These are phyloP conservation scores for Isotomurus palustris DNA, from an alignment of 2,888 invertebrate species.

Conservation along the genomic window DNA sequence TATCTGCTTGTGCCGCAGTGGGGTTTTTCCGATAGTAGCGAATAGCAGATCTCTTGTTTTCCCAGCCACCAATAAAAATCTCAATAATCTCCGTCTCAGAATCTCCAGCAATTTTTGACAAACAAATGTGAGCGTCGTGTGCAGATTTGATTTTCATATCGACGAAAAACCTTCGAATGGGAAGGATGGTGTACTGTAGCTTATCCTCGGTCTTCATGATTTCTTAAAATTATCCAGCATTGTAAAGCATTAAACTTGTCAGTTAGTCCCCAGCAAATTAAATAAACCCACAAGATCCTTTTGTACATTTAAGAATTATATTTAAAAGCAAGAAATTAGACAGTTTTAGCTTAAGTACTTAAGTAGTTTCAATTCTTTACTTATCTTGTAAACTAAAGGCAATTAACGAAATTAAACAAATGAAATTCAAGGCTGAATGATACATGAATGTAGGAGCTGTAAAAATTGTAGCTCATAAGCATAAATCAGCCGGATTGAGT, in stretches of 20 bases:
- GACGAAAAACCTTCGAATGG: constrained; percentile 56
- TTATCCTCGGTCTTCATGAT: constrained; percentile 55
- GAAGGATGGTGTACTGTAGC: constrained; percentile 59
- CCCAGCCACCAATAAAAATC: constrained; percentile 66
- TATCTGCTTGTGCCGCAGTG: constrained; percentile 60
- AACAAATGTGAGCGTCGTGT: constrained; percentile 62
- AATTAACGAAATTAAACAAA: not conserved
- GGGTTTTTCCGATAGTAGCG: constrained; percentile 61
- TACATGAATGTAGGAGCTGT: not conserved
- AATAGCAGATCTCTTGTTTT: constrained; percentile 62
- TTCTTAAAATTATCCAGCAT: too few species aligned
- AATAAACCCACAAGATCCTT: too few species aligned
- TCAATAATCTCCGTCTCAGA: constrained; percentile 63
- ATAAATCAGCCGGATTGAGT: too few species aligned
- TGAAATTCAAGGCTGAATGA: not conserved
- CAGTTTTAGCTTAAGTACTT: too few species aligned
- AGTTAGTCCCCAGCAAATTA: too few species aligned
- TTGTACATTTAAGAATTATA: too few species aligned
- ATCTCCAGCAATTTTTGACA: constrained; percentile 54
- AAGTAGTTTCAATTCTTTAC: too few species aligned
- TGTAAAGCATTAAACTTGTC: too few species aligned
- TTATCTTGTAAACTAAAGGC: not conserved
- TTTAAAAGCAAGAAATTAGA: too few species aligned
- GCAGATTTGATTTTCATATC: constrained; percentile 60
- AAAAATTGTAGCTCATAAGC: not conserved